Conservation (phyloP, 64 coral and sea anemone genomes). For the Porites australiensis region DNA sequence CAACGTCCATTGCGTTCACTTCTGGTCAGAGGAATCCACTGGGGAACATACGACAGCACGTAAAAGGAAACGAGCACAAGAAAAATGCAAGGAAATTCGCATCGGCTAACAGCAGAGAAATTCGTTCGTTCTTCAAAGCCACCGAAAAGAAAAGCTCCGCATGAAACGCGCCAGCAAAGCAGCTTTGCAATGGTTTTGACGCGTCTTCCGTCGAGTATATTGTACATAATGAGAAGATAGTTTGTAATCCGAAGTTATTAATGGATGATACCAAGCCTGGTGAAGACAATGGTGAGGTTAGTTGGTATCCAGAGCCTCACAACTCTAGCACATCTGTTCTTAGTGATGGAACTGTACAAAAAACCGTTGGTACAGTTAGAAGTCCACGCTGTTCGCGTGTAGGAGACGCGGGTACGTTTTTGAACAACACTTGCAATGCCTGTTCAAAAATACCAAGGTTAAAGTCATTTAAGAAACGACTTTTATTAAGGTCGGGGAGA, state of each 20-base stretch:
- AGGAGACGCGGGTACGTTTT: constrained; percentile 13
- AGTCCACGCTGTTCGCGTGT: constrained; percentile 11
- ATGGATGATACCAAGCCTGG: constrained; percentile 31
- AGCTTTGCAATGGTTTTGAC: too few species aligned
- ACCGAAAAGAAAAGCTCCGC: too few species aligned
- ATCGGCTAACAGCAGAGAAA: too few species aligned
- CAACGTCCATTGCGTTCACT: too few species aligned
- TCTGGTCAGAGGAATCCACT: too few species aligned
- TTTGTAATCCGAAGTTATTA: not conserved
- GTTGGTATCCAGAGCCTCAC: constrained; percentile 22
- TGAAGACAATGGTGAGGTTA: constrained; percentile 3
- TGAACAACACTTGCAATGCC: not conserved
- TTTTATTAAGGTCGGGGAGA: not conserved
- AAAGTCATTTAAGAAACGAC: not conserved
- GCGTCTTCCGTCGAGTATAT: too few species aligned
- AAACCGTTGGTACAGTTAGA: not conserved
- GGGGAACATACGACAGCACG: too few species aligned
- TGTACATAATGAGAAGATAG: not conserved
- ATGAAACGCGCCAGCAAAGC: too few species aligned
- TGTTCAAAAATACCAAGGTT: not conserved
- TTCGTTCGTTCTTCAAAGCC: too few species aligned
- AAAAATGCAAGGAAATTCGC: too few species aligned
- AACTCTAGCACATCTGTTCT: not conserved
- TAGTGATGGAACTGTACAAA: not conserved
- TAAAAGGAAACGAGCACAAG: too few species aligned